Percentiles rank a stretch among this genome's conserved stretches.
These are phyloP conservation scores for Dryas iulia DNA, from an alignment of 1,140 invertebrate genomes.

Conservation along the genomic window DNA sequence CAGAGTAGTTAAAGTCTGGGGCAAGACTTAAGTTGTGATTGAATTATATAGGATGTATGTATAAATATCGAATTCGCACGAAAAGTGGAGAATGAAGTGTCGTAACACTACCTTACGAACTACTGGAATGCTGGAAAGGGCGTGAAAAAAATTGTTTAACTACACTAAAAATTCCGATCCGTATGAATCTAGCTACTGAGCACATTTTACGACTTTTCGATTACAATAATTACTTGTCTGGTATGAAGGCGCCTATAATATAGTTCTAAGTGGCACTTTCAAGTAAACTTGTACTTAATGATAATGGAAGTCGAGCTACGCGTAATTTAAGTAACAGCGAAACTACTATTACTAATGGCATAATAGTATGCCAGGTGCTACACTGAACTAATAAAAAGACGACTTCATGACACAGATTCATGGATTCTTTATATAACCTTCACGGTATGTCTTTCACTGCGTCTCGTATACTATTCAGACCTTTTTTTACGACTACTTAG, in stretches of 20 bases:
- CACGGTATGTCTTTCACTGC: too few relatives aligned
- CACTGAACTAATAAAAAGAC: slow-evolving; percentile 4
- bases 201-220: slow-evolving; percentile 20
- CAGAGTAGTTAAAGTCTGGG: too few relatives aligned
- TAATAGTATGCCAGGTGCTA: slow-evolving; percentile 20
- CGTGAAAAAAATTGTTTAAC: too few relatives aligned
- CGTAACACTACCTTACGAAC: too few relatives aligned
- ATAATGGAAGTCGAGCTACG: slow-evolving; percentile 43
- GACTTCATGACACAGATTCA: slow-evolving; percentile 3
- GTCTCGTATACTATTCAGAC: too few relatives aligned
- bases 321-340: slow-evolving; percentile 35
- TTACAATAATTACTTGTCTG: slow-evolving; percentile 36
- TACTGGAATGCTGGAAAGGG: too few relatives aligned
- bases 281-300: slow-evolving; percentile 50
- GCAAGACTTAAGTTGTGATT: too few relatives aligned
- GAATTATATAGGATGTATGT: too few relatives aligned
- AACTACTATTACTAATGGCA: slow-evolving; percentile 29
- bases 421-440: not conserved
- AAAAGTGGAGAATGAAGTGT: too few relatives aligned
- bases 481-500: not conserved
- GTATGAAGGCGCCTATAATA: slow-evolving; percentile 31
- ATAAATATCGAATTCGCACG: too few relatives aligned
- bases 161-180: not conserved
- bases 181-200: not conserved
- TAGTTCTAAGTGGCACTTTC: slow-evolving; percentile 52